These are phyloP conservation scores for Rotaria socialis DNA, from an alignment of 2,888 invertebrate species.

Conservation along the genomic window DNA sequence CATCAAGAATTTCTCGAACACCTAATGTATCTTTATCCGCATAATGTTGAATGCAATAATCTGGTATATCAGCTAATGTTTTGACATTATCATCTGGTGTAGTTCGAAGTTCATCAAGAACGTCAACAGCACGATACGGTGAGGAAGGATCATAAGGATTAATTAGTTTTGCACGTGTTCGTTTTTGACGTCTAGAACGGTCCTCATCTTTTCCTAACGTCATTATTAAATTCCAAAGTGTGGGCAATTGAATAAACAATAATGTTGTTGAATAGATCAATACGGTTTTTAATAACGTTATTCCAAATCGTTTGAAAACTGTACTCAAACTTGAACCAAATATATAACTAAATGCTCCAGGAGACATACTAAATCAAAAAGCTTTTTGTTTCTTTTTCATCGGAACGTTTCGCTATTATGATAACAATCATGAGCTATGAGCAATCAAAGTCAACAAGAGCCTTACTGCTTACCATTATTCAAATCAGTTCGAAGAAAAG, in stretches of 20 bases:
- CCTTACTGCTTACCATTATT: too few species aligned
- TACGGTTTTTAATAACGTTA: not conserved
- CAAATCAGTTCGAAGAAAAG: too few species aligned
- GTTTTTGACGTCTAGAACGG: not conserved
- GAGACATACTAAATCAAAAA: not conserved
- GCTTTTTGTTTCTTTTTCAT: not conserved
- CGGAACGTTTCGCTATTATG: not conserved
- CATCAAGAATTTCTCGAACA: slow-evolving; percentile 78
- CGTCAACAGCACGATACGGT: slow-evolving; percentile 22
- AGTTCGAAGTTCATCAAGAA: not conserved
- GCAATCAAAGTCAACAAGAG: not conserved
- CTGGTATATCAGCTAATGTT: slow-evolving; percentile 23
- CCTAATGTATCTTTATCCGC: slow-evolving; percentile 61
- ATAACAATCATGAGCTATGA: not conserved
- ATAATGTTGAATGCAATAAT: not conserved
- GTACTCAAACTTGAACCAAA: not conserved
- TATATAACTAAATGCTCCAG: not conserved
- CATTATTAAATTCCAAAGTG: not conserved
- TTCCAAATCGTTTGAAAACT: not conserved
- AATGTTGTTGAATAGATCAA: not conserved
- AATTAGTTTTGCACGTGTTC: not conserved
- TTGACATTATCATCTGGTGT: not conserved
- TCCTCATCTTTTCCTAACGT: not conserved
- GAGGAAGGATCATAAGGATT: not conserved
- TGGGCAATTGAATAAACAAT: not conserved